These are phyloP conservation scores for Adelognathus sp. DNA, from an alignment of 2,888 invertebrate species.

Conservation along the genomic window DNA sequence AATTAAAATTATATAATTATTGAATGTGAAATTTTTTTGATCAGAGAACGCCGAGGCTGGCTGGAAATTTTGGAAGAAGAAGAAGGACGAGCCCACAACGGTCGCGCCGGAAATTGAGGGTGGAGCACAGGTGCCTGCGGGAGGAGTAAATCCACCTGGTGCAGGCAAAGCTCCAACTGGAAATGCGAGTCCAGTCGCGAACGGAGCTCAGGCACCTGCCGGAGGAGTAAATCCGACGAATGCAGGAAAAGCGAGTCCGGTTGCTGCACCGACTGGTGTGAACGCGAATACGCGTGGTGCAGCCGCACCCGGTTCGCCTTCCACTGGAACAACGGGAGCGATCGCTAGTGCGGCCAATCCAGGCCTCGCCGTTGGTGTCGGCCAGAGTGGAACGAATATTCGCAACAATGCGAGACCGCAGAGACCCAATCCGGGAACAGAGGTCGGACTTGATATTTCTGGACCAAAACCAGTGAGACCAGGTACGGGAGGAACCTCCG, in stretches of 20 bases:
- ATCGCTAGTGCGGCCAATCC: conserved; percentile 70
- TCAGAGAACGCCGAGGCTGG: conserved; percentile 70
- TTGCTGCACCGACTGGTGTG: not conserved
- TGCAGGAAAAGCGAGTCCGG: conserved; percentile 1
- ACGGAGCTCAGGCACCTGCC: conserved; percentile 3
- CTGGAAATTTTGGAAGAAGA: conserved; percentile 77
- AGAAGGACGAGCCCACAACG: conserved; percentile 63
- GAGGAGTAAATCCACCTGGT: too few species aligned
- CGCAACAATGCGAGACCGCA: conserved; percentile 65
- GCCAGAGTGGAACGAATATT: conserved; percentile 65
- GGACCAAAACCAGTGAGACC: conserved; percentile 64
- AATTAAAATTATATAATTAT: not conserved
- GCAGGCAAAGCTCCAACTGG: not conserved
- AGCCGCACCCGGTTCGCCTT: conserved; percentile 24
- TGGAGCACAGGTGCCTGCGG: not conserved
- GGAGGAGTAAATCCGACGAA: conserved; percentile 30
- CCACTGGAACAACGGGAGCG: conserved; percentile 64
- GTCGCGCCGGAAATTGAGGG: conserved; percentile 33
- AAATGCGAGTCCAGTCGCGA: conserved; percentile 6
- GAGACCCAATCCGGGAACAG: conserved; percentile 75
- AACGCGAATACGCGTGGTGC: conserved; percentile 14
- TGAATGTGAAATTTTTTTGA: not conserved
- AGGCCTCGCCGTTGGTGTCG: conserved; percentile 71
- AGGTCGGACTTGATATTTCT: conserved; percentile 73
- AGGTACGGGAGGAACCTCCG: conserved; percentile 64